Evolutionary conservation across 2,113 vertebrate species (phyloP), one percentile per base, ranked within the genome.

Genomic region (Plotosus lineatus): DNA sequence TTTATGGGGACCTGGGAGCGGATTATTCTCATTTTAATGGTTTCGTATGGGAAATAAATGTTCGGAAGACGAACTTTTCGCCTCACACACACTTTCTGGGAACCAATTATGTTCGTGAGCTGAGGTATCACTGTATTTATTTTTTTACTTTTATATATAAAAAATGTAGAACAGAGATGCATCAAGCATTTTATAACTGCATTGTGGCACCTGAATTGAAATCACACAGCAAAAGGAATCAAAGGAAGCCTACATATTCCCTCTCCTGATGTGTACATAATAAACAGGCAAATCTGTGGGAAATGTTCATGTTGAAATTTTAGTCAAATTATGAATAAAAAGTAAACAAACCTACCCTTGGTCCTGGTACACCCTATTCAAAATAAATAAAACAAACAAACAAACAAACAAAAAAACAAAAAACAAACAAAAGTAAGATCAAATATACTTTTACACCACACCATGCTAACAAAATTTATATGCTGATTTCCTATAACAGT

Each of bases 341-440:
- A 53, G 56, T 26, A 63, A 44, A 71, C 53, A 81, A 78, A 92
- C 95, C 93, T 88, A 99, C 97, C 93, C 87, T 93, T 63, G 96
- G 96, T 87, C 98, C 98, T 89, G 94, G 96, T 40, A 95, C 75
- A 75, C 97, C 97, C 97, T 98, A 85, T 87, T 82, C 11, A 80
- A 82, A 68, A 87, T 44, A 75, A 74, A n/a, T n/a, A 85, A 80
- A 78, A 58, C 1, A 51, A 55, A 17, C n/a, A n/a, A n/a, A n/a
- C n/a, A n/a, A 6, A 19, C 2, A 51, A 8, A 89, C 66, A 90
- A 76, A 74, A 85, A 80, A 78, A 58, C 1, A 51, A 55, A 17
- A 26, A 33, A 68, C 19, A 31, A 36, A n/a, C n/a, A n/a, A n/a
- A n/a, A 23, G n/a, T 63, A 15, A 28, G 71, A 38, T 40, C 9